Evolutionary conservation across 2,113 vertebrate species (phyloP), one percentile per base, ranked within the genome.

Genomic region (Macquaria ambigua): DNA sequence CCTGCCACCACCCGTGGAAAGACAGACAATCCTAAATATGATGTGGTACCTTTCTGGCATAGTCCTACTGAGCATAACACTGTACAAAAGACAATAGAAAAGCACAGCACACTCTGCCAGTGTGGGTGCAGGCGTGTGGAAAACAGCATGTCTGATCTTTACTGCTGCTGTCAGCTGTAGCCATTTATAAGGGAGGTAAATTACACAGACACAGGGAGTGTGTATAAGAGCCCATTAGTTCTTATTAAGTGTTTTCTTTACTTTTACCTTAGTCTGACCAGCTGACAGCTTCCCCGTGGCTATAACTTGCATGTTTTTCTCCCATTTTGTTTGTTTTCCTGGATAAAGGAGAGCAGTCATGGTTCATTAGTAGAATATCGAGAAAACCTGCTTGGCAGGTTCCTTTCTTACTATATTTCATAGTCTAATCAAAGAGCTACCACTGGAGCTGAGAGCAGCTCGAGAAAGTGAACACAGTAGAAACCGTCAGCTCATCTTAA

Each of bases 191-290:
- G 34, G 25, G 18, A 77, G 79, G 62, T 74, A 83, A 77, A 87
- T 87, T 81, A 76, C 74, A 81, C 43, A 80, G 55, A 69, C 39
- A 56, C 62, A 6, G 31, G 34, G 25, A 73, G 53, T 52, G 67
- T 82, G 50, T 87, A 37, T 67, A 86, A 53, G 64, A 90, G 34
- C 69, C 73, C 67, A 85, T 89, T 89, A 90, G 83, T 88, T 85
- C 69, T 84, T 82, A 74, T 88, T 69, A 85, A 74, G 67, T 82
- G 58, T 77, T 88, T 85, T 81, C 69, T 89, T 80, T 87, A 78
- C 73, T 46, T 87, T 86, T 77, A 69, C 64, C 43, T 81, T 53
- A 55, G 46, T 34, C 25, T 61, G 84, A 76, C 84, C 64, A 74
- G 55, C 58, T 85, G 85, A 87, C 82, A 73, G 39, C 61, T 14